Conservation (phyloP, 2,113 vertebrate species). For the Albula glossodonta region DNA sequence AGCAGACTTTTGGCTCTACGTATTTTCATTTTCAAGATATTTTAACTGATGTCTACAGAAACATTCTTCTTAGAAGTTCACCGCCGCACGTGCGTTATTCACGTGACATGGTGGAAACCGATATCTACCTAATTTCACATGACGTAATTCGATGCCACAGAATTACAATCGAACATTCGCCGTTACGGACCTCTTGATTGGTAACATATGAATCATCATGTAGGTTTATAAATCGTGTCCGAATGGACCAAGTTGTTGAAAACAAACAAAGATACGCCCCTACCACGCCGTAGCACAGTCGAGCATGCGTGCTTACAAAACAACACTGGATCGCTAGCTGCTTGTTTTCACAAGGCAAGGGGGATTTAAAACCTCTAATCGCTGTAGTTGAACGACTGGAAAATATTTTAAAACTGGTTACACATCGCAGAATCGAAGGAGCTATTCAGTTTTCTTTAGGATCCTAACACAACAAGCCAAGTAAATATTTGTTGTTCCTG, state of each 20-base stretch:
- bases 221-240: background rate
- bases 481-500: too few species aligned
- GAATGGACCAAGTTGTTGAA: background rate
- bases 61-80: background rate
- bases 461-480: background rate
- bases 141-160: background rate
- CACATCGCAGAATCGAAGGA: background rate
- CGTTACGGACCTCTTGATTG: background rate
- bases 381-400: background rate
- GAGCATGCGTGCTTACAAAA: background rate
- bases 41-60: background rate
- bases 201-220: background rate
- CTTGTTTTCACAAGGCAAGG: constrained; percentile 1
- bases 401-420: background rate
- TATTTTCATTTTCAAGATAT: background rate
- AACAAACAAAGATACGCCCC: background rate
- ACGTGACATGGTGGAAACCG: background rate
- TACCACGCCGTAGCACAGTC: background rate
- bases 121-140: background rate
- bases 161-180: background rate
- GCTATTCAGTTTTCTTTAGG: background rate
- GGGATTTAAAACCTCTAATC: constrained; percentile 10
- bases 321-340: background rate
- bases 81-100: background rate
- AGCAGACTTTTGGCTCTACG: background rate